Evolutionary conservation across 2,113 vertebrate genomes (phyloP), one percentile per base, ranked within the genome.

Genomic region (Antennarius striatus): DNA sequence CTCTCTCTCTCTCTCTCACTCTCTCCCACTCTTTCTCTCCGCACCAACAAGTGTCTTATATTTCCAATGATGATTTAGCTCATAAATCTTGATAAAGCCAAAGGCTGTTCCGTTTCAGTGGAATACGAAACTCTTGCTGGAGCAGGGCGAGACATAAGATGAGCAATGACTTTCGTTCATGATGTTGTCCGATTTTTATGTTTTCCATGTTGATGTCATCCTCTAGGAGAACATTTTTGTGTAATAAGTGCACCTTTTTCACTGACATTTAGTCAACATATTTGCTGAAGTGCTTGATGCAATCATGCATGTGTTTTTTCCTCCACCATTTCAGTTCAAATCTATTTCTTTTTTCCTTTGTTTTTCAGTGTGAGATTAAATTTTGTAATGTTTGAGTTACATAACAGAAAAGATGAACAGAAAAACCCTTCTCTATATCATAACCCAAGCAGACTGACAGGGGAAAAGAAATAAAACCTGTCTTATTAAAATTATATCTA

Each of bases 71-170:
- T 87, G 83, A 89, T 83, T 84, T 80, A 55, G 81, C 85, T 82
- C 90, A 89, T 91, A 91, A 89, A 91, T 91, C 90, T 85, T 89
- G 85, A 91, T 90, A 86, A 86, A 88, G 84, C 85, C 80, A 80
- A 73, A 72, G 87, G 87, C 89, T 86, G 83, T 88, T 90, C 82
- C 76, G 62, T 85, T 90, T 83, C 15, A n/a, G 62, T 83, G 82
- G 73, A 86, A 89, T 82, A 89, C 78, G 84, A 90, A 91, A 88
- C 86, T 74, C 77, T 22, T 71, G 62, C 71, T 78, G 80, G 79
- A 78, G 66, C 46, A 79, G 60, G 57, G 73, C 58, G 80, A 86
- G 83, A 71, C 77, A 71, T 46, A 63, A 63, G 64, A 84, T 90
- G 88, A 91, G 66, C 61, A 82, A 90, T 88, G 83, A 48, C 64